A percentile compares a stretch with the other conserved stretches of the same genome.
Conservation (phyloP, 2,888 invertebrate species). For the Ormyrus labotus region DNA sequence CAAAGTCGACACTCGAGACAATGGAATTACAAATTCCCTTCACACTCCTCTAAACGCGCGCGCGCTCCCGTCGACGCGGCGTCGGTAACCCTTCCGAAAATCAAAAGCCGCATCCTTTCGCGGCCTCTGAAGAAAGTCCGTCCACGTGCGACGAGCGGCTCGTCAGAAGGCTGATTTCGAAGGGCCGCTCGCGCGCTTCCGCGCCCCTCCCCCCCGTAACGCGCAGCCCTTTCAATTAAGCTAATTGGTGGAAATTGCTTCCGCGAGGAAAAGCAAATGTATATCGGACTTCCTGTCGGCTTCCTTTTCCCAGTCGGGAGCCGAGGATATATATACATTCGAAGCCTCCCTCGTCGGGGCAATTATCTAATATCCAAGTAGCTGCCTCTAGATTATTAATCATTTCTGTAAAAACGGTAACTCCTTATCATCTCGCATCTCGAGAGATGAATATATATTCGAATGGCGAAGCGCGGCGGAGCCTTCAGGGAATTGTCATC, state of each 20-base stretch:
- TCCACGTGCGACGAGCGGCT: neutral
- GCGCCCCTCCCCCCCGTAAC: neutral
- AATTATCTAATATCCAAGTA: too few relatives aligned
- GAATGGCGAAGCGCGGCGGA: too few relatives aligned
- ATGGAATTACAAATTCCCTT: too few relatives aligned
- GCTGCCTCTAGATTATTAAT: too few relatives aligned
- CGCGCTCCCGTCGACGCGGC: neutral
- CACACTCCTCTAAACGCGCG: neutral
- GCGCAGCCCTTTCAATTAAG: slow-evolving; percentile 38
- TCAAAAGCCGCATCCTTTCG: neutral
- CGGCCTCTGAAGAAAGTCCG: neutral
- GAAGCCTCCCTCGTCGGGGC: neutral
- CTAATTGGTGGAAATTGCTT: slow-evolving; percentile 36
- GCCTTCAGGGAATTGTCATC: slow-evolving; percentile 29
- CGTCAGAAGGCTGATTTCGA: neutral
- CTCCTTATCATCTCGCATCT: too few relatives aligned
- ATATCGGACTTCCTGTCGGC: slow-evolving; percentile 28
- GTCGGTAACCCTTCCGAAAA: neutral
- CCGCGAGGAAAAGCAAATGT: slow-evolving; percentile 2
- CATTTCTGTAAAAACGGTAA: too few relatives aligned
- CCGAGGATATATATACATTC: slow-evolving; percentile 24
- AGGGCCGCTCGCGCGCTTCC: neutral
- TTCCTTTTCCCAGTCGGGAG: neutral
- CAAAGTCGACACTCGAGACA: too few relatives aligned
- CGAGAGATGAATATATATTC: too few relatives aligned